Base-by-base conservation (phyloP, 2,888 invertebrate genomes). In the Anthophora plumipes region DNA sequence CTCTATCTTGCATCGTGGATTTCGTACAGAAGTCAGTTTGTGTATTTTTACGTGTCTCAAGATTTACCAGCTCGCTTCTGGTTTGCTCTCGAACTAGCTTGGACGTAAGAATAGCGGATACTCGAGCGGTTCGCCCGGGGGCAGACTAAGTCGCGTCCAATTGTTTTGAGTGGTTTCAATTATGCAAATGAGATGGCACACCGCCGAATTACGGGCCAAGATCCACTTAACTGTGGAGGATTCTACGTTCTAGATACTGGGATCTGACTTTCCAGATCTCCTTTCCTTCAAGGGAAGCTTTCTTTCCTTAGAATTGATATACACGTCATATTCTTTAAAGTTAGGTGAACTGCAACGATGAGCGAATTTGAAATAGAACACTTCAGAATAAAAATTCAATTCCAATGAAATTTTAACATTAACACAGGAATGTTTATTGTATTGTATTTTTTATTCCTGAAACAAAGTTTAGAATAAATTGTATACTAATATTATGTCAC, bases 81-180 rank as follows among this genome's bases (percentile, higher is more conserved):
- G 67, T 50, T 43, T 67, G 20, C 31, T 60, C 57, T 55, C 48
- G 63, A 76, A 63, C 52, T 74, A 50, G 66, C 70, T 55, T 59
- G 72, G 67, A 83, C 80, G 84, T 84, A 84, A 88, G 80, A 76
- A 84, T 63, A 68, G 39, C 54, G 69, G 59, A 61, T 69, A 66
- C 72, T 63, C 50, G 52, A 71, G 60, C 61, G 66, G 66, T 84
- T 80, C 71, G 75, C 79, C 77, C 66, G 46, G 74, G 76, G 75
- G 66, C 61, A 61, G 57, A 78, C 84, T 85, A 87, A 89, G 90
- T 88, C 88, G 77, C 86, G 86, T 89, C 87, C 91, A 90, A 91
- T 91, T 91, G 90, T 88, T 90, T 91, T 86, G 87, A 91, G 91
- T 91, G 90, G 88, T 90, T 89, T 89, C 90, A 91, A 91, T 91